Base-by-base conservation (phyloP, 1,140 invertebrate species). In the Conus ventricosus region DNA sequence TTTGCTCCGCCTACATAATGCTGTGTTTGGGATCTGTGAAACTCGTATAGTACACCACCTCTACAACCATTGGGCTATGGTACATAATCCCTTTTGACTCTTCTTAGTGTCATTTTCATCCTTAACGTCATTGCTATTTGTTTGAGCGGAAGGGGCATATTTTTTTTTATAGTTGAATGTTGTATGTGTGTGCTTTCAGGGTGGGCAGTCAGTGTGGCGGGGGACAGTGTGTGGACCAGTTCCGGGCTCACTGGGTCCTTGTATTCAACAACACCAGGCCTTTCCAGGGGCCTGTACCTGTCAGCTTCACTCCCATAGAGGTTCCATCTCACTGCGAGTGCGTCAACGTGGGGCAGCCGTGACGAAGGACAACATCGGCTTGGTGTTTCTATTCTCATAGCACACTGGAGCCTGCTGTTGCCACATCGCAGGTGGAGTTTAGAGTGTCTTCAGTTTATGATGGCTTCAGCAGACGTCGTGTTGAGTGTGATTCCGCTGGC, bases 311-410 rank as follows among this genome's bases (percentile, higher is more conserved):
- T 15, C 85, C 90, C 51, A 90, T 90, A n/a, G 88, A 90, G 71
- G 89, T 91, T 8, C 89, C 89, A 2, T 91, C 90, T 15, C 90
- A 91, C 82, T 91, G 90, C 76, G 90, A 91, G 83, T 91, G 90
- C 86, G 23, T 91, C 20, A 91, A 91, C 71, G 76, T 91, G 15
- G 90, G 90, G 6, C 85, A 88, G 17, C 82, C 82, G 5, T 84
- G 82, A 84, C 54, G 5, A 55, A 25, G 51, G 39, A 39, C 0
- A 39, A 39, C 39, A 39, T 39, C 39, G 39, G 39, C 39, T 39
- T 39, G 39, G 39, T 39, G 39, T 39, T 60, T 60, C 15, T 60
- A 60, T 60, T 60, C 57, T 60, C n/a, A 71, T n/a, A 71, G n/a
- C 63, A 71, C 63, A 71, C 63, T 2, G 63, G 15, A 17, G 63